Evolutionary conservation across 2,888 invertebrate species (phyloP).

Genomic region (Tenthredo distinguenda): DNA sequence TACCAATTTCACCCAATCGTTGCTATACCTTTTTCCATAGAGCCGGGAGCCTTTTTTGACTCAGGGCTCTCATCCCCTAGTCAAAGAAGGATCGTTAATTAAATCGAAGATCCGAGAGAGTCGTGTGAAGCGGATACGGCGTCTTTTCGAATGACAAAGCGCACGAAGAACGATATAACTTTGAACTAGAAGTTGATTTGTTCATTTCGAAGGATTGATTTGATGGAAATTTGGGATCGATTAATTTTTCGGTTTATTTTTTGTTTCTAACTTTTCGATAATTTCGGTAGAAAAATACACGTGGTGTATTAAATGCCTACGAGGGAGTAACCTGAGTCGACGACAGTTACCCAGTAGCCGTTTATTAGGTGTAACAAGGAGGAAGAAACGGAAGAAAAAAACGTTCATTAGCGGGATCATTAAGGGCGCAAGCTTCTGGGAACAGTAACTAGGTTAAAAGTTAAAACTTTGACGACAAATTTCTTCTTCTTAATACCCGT

Average conservation of each 20-base stretch:
- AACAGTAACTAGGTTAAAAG: slow-evolving; percentile 47
- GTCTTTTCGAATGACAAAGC: neutral
- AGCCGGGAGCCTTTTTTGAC: neutral
- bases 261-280: slow-evolving; percentile 13
- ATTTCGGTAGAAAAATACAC: neutral
- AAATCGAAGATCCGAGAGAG: slow-evolving; percentile 24
- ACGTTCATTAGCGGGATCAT: slow-evolving; percentile 41
- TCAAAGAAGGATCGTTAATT: slow-evolving; percentile 13
- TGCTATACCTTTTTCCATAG: neutral
- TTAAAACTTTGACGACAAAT: slow-evolving; percentile 41
- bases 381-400: slow-evolving; percentile 23
- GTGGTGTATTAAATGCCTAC: neutral
- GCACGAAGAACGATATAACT: neutral
- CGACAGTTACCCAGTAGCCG: slow-evolving; percentile 40
- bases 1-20: slow-evolving; percentile 19
- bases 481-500: slow-evolving; percentile 7
- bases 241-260: neutral
- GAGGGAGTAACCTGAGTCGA: slow-evolving; percentile 22
- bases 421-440: slow-evolving; percentile 43
- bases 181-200: neutral
- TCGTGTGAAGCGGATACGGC: neutral
- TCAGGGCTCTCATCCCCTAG: neutral
- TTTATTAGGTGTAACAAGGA: slow-evolving; percentile 36
- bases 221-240: neutral
- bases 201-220: neutral